phyloP scores from a whole-genome alignment of 2,888 invertebrate species.

The Didymodactylos carnosus region DNA sequence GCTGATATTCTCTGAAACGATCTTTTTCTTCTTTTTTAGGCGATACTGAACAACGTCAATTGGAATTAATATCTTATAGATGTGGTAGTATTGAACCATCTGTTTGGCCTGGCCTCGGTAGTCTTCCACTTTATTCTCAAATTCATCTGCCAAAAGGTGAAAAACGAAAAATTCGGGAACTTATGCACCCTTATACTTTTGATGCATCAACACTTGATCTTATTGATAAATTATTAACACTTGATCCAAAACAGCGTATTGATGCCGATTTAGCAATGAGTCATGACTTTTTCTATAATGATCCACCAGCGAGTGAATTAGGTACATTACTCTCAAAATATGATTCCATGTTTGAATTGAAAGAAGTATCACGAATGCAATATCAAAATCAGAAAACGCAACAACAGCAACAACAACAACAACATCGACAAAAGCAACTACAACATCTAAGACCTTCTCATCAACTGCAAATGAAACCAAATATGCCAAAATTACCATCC shows the following conservation, averaged over 20 bases:
- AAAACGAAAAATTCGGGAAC: conserved; percentile 30
- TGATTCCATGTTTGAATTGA: neutral
- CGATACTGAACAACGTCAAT: conserved; percentile 81
- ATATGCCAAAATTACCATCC: neutral
- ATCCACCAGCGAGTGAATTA: conserved; percentile 59
- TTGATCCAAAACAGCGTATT: conserved; percentile 68
- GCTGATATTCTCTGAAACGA: too few species aligned
- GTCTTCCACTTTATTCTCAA: conserved; percentile 61
- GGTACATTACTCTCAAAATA: conserved; percentile 14
- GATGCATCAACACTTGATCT: conserved; percentile 77
- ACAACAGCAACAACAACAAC: neutral
- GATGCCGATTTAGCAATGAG: conserved; percentile 62
- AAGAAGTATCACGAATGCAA: neutral
- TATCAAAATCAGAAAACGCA: neutral
- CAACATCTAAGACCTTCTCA: too few species aligned
- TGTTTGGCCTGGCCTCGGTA: conserved; percentile 55
- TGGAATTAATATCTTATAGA: conserved; percentile 75
- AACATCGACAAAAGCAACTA: too few species aligned
- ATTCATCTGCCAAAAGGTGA: conserved; percentile 28
- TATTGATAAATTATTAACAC: conserved; percentile 64
- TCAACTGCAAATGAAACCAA: neutral
- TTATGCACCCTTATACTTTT: conserved; percentile 64
- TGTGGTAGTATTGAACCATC: conserved; percentile 85
- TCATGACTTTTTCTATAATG: conserved; percentile 94
- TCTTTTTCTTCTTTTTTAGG: conserved; percentile 47